Conservation (phyloP, 1,140 invertebrate genomes). For the Diabrotica undecimpunctata region DNA sequence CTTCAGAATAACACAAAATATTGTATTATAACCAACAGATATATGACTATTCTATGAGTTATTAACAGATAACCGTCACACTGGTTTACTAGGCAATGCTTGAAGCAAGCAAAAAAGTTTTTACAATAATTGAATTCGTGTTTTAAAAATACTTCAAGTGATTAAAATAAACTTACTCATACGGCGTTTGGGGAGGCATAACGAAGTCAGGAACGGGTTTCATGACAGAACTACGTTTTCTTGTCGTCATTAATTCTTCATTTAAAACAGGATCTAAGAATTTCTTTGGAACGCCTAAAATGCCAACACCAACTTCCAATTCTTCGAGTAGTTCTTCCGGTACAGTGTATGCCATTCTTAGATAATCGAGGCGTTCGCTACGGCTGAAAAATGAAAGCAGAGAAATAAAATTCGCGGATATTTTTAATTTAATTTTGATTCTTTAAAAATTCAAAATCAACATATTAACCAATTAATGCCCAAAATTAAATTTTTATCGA, state of each 20-base stretch:
- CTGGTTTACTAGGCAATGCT: too few relatives aligned
- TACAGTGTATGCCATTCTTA: constrained; percentile 40
- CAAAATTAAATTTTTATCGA: too few relatives aligned
- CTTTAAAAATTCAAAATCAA: too few relatives aligned
- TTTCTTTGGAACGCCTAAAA: constrained; percentile 40
- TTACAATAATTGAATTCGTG: too few relatives aligned
- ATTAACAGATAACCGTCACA: too few relatives aligned
- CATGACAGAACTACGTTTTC: constrained; percentile 26
- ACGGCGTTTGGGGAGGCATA: constrained; percentile 19
- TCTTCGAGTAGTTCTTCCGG: constrained; percentile 41
- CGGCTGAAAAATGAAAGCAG: constrained; percentile 20
- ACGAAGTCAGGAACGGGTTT: constrained; percentile 30
- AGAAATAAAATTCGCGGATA: not conserved
- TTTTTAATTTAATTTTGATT: too few relatives aligned
- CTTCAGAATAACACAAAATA: too few relatives aligned
- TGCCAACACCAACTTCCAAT: constrained; percentile 38
- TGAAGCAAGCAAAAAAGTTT: too few relatives aligned
- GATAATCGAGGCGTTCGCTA: constrained; percentile 34
- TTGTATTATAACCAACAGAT: too few relatives aligned
- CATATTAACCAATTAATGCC: too few relatives aligned
- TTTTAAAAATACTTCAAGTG: too few relatives aligned
- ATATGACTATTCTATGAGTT: too few relatives aligned
- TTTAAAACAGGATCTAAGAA: constrained; percentile 39
- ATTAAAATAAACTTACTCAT: constrained; percentile 10
- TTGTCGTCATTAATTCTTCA: constrained; percentile 34